Evolutionary conservation across 2,888 invertebrate genomes (phyloP).

Genomic region (Magallana nippona): DNA sequence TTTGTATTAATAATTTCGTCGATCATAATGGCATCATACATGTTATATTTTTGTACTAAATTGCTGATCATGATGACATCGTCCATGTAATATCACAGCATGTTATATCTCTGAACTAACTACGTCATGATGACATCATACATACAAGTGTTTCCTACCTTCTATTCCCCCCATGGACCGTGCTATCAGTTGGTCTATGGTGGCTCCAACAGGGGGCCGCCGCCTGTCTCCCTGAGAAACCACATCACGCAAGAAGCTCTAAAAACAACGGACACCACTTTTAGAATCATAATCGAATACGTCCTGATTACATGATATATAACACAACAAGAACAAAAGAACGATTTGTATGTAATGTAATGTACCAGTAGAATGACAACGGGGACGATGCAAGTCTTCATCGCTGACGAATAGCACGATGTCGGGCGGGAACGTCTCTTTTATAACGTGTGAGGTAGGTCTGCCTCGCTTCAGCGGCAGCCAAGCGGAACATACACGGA

Average conservation of each 20-base stretch:
- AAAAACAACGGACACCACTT: background rate
- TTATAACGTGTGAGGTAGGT: conserved; percentile 26
- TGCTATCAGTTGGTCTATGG: conserved; percentile 72
- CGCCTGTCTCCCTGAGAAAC: background rate
- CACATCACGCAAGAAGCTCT: background rate
- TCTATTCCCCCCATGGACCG: conserved; percentile 68
- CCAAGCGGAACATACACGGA: conserved; percentile 5
- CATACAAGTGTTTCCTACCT: conserved; percentile 55
- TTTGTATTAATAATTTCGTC: no score
- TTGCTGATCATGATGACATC: no score
- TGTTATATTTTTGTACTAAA: no score
- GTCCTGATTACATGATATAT: background rate
- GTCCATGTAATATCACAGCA: no score
- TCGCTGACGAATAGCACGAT: background rate
- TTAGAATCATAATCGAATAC: background rate
- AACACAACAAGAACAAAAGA: background rate
- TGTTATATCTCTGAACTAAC: no score
- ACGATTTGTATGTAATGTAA: background rate
- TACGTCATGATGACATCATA: no score
- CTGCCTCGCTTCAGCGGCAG: background rate
- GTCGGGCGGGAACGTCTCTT: background rate
- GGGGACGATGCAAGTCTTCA: background rate
- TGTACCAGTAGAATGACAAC: background rate
- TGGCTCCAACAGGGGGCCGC: conserved; percentile 53
- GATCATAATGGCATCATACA: no score